phyloP scores from a whole-genome alignment of 53 echinoderm and acorn worm genomes.

The Pentamera pediparva region DNA sequence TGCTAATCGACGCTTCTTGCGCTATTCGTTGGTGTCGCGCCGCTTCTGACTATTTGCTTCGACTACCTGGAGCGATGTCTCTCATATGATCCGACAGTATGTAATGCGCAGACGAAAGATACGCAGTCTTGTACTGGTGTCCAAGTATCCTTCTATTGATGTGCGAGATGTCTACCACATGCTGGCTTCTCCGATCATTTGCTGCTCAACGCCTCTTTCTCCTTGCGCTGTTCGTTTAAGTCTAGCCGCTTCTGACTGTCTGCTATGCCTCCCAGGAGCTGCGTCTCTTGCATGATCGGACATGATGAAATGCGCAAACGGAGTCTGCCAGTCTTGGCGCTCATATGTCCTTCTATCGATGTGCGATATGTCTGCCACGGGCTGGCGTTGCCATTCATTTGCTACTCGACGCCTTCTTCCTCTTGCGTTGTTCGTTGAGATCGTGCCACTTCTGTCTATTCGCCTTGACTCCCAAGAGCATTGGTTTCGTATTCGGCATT shows the following conservation, averaged over 20 bases:
- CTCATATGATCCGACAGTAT: background rate
- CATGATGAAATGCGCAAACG: background rate
- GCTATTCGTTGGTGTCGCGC: no score
- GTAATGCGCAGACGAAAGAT: background rate
- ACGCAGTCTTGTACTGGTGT: no score
- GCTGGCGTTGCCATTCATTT: no score
- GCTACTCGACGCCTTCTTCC: conserved; percentile 31
- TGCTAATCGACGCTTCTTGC: no score
- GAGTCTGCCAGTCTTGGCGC: background rate
- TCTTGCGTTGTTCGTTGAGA: conserved; percentile 78
- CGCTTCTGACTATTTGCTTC: background rate
- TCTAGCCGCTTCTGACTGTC: no score
- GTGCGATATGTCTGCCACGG: background rate
- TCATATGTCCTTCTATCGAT: background rate
- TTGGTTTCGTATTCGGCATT: conserved; percentile 58
- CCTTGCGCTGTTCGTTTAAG: no score
- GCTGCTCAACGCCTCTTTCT: no score
- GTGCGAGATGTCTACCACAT: no score
- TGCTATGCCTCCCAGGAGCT: background rate
- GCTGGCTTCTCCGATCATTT: no score
- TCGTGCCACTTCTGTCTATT: conserved; percentile 89
- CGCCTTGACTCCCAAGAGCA: conserved; percentile 74
- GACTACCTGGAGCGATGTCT: background rate
- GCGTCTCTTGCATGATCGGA: background rate
- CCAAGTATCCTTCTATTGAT: background rate